Evolutionary conservation across 2,113 vertebrate genomes (phyloP).

Genomic region (Ptychochromis oligacanthus): DNA sequence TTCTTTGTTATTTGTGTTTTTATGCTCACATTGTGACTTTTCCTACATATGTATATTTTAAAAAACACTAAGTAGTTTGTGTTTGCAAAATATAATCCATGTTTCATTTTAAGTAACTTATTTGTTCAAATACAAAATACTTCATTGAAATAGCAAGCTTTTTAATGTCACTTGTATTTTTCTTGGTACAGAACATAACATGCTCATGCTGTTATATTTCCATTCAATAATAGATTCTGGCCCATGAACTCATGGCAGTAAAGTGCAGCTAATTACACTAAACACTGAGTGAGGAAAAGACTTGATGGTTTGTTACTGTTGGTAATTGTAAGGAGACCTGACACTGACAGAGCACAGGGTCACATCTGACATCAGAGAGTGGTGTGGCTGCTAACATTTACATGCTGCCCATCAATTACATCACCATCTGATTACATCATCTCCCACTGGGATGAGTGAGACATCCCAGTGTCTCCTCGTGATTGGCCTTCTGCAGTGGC

Average conservation of each 20-base stretch:
- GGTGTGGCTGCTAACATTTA: constrained; percentile 11
- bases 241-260: background rate
- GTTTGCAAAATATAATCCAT: too few relatives aligned
- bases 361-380: constrained; percentile 32
- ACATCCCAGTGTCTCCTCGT: constrained; percentile 6
- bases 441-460: constrained; percentile 29
- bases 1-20: too few relatives aligned
- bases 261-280: background rate
- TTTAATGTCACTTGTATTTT: background rate
- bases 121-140: too few relatives aligned
- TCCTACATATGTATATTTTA: too few relatives aligned
- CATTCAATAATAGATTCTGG: background rate
- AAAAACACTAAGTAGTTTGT: too few relatives aligned
- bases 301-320: constrained; percentile 25
- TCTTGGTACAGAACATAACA: background rate
- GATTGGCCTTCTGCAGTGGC: constrained; percentile 25
- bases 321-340: constrained; percentile 15
- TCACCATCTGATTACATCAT: constrained; percentile 59
- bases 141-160: background rate
- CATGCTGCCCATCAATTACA: constrained; percentile 42
- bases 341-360: constrained; percentile 38
- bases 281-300: background rate
- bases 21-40: too few relatives aligned
- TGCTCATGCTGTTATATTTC: background rate
- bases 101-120: too few relatives aligned